These are phyloP conservation scores for Phallusia fumigata DNA, from an alignment of 23 tunicate species.

Conservation along the genomic window DNA sequence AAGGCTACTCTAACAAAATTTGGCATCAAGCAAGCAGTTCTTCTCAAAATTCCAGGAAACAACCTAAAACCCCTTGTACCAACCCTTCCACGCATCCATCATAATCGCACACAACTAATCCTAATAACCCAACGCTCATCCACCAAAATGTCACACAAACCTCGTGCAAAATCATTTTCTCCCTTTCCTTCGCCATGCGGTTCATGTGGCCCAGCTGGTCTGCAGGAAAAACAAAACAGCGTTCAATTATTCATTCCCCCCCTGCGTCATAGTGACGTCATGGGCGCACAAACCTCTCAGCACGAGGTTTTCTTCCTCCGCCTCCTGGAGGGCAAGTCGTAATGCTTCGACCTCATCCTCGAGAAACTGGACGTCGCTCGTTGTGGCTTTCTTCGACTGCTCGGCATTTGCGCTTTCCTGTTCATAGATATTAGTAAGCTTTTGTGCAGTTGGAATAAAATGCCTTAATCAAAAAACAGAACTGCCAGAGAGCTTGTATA, in stretches of 20 bases:
- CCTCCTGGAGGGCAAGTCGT: conserved; percentile 55
- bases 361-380: conserved; percentile 78
- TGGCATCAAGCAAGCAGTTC: too few relatives aligned
- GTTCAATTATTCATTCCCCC: background rate
- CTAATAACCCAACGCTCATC: too few relatives aligned
- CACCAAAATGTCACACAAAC: background rate
- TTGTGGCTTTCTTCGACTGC: conserved; percentile 12
- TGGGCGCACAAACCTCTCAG: conserved; percentile 23
- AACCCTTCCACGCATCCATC: too few relatives aligned
- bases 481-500: too few relatives aligned
- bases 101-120: too few relatives aligned
- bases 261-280: background rate
- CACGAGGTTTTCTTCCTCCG: conserved; percentile 64
- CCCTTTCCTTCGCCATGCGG: conserved; percentile 10
- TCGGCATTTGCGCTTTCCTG: background rate
- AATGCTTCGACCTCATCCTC: conserved; percentile 85
- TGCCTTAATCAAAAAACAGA: too few relatives aligned
- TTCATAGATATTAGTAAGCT: background rate
- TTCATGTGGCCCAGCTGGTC: background rate
- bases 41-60: too few relatives aligned
- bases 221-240: background rate
- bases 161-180: background rate
- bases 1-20: too few relatives aligned
- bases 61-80: too few relatives aligned
- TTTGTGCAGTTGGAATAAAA: too few relatives aligned